phyloP scores from a whole-genome alignment of 1,140 invertebrate species.

The Ceratosolen solmsi region DNA sequence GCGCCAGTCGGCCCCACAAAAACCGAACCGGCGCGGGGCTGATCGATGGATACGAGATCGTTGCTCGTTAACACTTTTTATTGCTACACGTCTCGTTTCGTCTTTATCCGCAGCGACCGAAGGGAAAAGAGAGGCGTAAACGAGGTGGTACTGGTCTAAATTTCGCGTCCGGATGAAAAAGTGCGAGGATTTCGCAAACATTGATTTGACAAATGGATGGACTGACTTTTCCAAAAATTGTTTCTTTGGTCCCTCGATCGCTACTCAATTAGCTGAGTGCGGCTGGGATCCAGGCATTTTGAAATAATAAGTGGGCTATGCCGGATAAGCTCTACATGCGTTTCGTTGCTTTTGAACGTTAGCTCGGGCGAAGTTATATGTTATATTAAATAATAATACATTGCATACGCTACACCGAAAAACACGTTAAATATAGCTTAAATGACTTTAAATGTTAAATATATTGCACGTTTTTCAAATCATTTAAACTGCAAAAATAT shows the following conservation, averaged over 20 bases:
- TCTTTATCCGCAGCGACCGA: neutral
- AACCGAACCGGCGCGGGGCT: neutral
- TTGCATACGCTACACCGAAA: too few species aligned
- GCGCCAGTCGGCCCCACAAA: neutral
- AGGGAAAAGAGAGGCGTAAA: slow-evolving; percentile 28
- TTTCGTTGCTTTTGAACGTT: neutral
- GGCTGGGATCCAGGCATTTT: neutral
- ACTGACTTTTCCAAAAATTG: neutral
- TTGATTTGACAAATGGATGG: neutral
- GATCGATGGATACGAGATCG: slow-evolving; percentile 29
- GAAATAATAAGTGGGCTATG: neutral
- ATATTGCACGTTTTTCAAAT: slow-evolving; percentile 23
- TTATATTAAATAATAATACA: neutral
- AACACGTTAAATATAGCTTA: neutral
- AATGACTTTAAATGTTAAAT: neutral
- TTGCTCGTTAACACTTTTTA: slow-evolving; percentile 32
- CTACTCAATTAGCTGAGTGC: too few species aligned
- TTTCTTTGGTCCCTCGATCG: neutral
- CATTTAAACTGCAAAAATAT: neutral
- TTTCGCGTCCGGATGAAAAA: neutral
- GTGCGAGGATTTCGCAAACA: neutral
- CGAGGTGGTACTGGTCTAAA: neutral
- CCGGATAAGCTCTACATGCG: neutral
- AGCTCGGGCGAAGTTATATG: neutral
- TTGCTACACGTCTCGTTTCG: neutral